Evolutionary conservation across 2,888 invertebrate species (phyloP).

Genomic region (Piscicola geometra): DNA sequence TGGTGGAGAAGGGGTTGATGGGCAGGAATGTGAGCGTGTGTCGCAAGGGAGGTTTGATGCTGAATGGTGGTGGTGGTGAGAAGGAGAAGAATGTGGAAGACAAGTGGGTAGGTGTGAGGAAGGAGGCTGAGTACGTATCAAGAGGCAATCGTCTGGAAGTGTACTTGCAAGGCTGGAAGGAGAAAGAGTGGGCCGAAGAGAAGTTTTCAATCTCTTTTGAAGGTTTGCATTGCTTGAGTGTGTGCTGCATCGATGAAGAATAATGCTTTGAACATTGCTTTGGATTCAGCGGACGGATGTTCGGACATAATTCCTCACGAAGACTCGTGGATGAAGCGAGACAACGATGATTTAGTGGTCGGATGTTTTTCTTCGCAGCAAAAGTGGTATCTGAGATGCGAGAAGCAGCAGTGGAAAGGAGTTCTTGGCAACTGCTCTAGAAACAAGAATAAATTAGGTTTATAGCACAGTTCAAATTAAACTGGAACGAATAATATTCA

Average conservation of each 20-base stretch:
- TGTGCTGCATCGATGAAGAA: neutral
- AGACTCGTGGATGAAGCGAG: slow-evolving; percentile 38
- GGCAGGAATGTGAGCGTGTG: neutral
- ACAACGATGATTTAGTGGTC: slow-evolving; percentile 35
- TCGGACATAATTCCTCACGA: slow-evolving; percentile 38
- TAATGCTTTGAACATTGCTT: neutral
- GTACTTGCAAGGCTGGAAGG: slow-evolving; percentile 5
- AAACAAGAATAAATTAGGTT: neutral
- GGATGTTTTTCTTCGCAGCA: slow-evolving; percentile 37
- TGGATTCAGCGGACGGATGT: slow-evolving; percentile 35
- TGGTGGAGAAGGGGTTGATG: neutral
- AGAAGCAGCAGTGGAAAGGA: slow-evolving; percentile 36
- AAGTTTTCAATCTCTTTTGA: slow-evolving; percentile 7
- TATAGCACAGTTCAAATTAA: neutral
- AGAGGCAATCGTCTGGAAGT: neutral
- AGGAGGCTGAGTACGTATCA: neutral
- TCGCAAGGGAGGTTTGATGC: neutral
- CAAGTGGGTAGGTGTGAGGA: too few species aligned
- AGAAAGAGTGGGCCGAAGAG: neutral
- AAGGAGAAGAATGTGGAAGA: neutral
- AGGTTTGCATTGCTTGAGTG: neutral
- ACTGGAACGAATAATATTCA: neutral
- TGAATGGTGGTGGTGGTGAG: neutral
- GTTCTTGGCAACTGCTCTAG: slow-evolving; percentile 39
- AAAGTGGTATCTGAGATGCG: slow-evolving; percentile 39